phyloP scores from a whole-genome alignment of 2,797 vertebrate species.

The Coregonus ussuriensis region DNA sequence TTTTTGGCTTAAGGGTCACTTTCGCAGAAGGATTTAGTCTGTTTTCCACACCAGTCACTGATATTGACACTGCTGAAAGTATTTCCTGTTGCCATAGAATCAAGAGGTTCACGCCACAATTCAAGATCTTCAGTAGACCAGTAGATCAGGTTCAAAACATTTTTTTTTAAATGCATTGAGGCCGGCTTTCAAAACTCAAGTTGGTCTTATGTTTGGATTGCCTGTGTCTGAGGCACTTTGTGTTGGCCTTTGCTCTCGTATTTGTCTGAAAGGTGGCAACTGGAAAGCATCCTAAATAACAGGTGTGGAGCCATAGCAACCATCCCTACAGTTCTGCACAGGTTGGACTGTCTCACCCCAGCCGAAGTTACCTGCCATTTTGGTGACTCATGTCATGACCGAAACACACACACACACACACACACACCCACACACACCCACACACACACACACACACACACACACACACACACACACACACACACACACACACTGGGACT shows the following conservation, averaged over 20 bases:
- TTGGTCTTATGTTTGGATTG: not conserved
- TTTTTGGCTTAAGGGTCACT: not conserved
- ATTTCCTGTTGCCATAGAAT: too few species aligned
- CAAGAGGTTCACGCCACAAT: too few species aligned
- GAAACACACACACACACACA: slow-evolving; percentile 11
- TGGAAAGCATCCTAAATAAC: slow-evolving; percentile 3
- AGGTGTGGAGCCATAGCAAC: not conserved
- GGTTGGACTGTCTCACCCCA: not conserved
- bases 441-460: not conserved
- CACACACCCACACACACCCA: slow-evolving; percentile 5
- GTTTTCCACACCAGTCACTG: too few species aligned
- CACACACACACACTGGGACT: not conserved
- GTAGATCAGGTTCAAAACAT: too few species aligned
- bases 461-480: not conserved
- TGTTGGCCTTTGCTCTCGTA: not conserved
- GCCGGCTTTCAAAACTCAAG: too few species aligned
- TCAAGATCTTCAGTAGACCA: too few species aligned
- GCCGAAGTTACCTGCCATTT: not conserved
- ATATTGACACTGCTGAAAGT: too few species aligned
- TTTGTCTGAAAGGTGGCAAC: slow-evolving; percentile 4
- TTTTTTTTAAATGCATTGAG: not conserved
- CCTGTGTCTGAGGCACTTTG: not conserved
- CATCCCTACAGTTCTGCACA: not conserved
- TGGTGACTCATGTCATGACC: not conserved
- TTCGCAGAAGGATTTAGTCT: too few species aligned